Evolutionary conservation across 1,140 invertebrate genomes (phyloP).

Genomic region (Idris sp.): DNA sequence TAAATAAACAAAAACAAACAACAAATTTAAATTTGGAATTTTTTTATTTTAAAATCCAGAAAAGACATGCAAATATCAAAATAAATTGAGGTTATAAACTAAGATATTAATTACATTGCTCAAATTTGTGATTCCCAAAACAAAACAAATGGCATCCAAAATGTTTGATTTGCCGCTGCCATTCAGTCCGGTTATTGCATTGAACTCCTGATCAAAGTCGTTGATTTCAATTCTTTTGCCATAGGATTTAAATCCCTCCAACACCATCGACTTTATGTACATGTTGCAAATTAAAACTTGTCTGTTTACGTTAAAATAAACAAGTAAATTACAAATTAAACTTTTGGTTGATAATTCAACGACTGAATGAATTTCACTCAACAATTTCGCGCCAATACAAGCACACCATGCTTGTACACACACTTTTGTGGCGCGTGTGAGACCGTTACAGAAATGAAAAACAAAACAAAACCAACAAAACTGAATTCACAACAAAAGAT

Average conservation of each 20-base stretch:
- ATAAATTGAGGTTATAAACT: conserved; percentile 56
- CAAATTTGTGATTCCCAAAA: conserved; percentile 97
- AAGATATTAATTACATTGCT: conserved; percentile 83
- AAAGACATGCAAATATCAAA: too few species aligned
- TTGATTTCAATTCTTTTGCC: conserved; percentile 94
- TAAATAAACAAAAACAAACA: conserved; percentile 4
- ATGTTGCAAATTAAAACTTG: conserved; percentile 72
- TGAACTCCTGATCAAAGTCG: conserved; percentile 96
- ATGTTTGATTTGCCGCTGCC: conserved; percentile 99
- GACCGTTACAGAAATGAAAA: too few species aligned
- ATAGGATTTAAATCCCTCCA: conserved; percentile 99
- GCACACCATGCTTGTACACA: too few species aligned
- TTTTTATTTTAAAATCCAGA: too few species aligned
- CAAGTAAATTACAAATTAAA: too few species aligned
- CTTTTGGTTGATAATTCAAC: too few species aligned
- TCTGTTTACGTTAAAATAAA: not conserved
- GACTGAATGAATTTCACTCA: too few species aligned
- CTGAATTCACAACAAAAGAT: too few species aligned
- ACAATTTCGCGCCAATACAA: too few species aligned
- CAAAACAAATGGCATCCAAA: conserved; percentile 98
- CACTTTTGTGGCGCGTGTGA: too few species aligned
- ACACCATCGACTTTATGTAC: conserved; percentile 95
- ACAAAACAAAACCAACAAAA: too few species aligned
- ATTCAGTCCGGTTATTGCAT: conserved; percentile 99
- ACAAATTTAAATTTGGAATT: too few species aligned